phyloP scores from a whole-genome alignment of 1,140 invertebrate species.

The Lepidostoma basale region DNA sequence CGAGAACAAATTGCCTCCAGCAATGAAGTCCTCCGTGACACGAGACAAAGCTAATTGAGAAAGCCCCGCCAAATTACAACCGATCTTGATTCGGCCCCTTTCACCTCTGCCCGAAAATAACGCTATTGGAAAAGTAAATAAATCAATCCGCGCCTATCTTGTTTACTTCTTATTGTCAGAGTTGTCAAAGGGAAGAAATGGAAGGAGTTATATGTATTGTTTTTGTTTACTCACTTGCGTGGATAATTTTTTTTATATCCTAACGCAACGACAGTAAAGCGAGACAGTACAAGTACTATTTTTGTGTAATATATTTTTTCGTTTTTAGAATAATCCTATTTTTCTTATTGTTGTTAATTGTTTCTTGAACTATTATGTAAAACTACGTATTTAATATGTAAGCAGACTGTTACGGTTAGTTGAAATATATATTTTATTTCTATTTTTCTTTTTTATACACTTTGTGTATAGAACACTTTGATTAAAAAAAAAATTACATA shows the following conservation, averaged over 20 bases:
- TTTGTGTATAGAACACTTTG: too few species aligned
- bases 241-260: background rate
- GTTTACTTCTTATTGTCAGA: slow-evolving; percentile 38
- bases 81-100: background rate
- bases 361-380: too few species aligned
- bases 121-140: background rate
- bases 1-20: background rate
- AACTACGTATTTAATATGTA: too few species aligned
- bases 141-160: slow-evolving; percentile 23
- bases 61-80: background rate
- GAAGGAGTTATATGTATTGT: background rate
- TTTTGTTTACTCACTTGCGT: background rate
- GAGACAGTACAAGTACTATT: too few species aligned
- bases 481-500: too few species aligned
- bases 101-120: background rate
- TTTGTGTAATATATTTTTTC: too few species aligned
- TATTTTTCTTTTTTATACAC: too few species aligned
- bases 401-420: too few species aligned
- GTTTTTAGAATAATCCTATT: too few species aligned
- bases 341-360: too few species aligned
- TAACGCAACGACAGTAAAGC: too few species aligned
- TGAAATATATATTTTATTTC: too few species aligned
- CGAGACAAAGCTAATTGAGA: background rate
- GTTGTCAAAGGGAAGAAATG: slow-evolving; percentile 42
- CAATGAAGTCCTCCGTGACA: background rate